Evolutionary conservation across 2,113 vertebrate genomes (phyloP), one percentile per base, ranked within the genome.

Genomic region (Arenaria interpres): DNA sequence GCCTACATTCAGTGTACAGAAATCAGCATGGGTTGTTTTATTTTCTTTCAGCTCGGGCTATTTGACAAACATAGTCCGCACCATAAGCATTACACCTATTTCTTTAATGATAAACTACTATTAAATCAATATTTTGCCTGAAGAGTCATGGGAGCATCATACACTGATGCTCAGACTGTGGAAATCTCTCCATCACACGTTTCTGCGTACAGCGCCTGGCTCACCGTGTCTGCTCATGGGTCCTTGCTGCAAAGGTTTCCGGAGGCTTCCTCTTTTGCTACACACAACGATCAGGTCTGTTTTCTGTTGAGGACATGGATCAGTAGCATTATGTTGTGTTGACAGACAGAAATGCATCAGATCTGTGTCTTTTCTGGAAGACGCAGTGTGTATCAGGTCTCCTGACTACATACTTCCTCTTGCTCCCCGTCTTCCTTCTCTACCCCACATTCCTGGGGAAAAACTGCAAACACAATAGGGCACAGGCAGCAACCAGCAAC

Each of bases 81-180:
- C 11, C 4, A 24, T 28, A 41, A 54, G 10, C 2, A 15, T 82
- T 63, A 19, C 3, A 10, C 41, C 9, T 20, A 24, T 41, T 66
- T 88, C 4, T 54, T 37, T 68, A 24, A 22, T 23, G 17, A 41
- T 12, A 27, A 82, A 43, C 8, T 22, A 13, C 33, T 37, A 7
- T 35, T 88, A 56, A 83, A 85, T 4, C 3, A n/a, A 5, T 54
- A 35, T 51, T 88, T 87, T 94, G 4, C 25, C 27, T 37, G 54
- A 54, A 72, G 20, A 51, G 9, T 60, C 0, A 1, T 22, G 16
- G 37, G 17, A 68, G 9, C 8, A 35, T n/a, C 39, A 6, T 0
- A 3, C 33, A 10, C 4, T 1, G 19, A 53, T 24, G 33, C 7
- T 24, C 22, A 78, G 56, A 5, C 14, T 10, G 17, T 22, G 48